Conservation (phyloP, 1,140 invertebrate genomes). For the Diorhabda sublineata region DNA sequence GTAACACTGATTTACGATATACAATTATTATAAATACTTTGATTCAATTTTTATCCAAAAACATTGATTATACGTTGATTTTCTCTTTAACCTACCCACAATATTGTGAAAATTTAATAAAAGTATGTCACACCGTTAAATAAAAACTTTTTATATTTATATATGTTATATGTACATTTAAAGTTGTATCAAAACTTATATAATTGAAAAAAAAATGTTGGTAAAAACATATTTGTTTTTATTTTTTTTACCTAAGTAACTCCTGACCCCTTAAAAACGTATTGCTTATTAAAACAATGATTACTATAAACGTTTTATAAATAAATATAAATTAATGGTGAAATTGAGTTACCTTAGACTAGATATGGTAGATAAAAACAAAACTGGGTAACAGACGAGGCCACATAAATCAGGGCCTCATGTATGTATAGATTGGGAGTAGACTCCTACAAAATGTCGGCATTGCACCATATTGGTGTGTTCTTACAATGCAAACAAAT, state of each 20-base stretch:
- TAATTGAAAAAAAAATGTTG: no score
- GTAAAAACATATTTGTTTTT: constrained; percentile 5
- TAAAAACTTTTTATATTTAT: no score
- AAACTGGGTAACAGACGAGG: constrained; percentile 19
- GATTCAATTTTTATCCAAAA: no score
- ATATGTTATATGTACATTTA: no score
- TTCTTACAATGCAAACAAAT: background rate
- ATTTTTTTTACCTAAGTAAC: constrained; percentile 8
- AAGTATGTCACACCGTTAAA: no score
- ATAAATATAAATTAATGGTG: background rate
- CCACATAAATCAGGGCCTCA: constrained; percentile 17
- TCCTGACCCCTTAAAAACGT: background rate
- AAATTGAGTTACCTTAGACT: background rate
- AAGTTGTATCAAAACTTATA: no score
- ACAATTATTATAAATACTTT: no score
- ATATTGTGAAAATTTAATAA: no score
- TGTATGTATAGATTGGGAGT: constrained; percentile 20
- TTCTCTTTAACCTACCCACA: no score
- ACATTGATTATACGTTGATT: no score
- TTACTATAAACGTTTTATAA: background rate
- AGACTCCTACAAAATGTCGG: constrained; percentile 28
- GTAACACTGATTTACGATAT: no score
- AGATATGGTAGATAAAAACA: constrained; percentile 3
- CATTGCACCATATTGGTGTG: constrained; percentile 22
- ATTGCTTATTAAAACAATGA: background rate